Base-by-base conservation (phyloP, 2,888 invertebrate genomes). In the Leptarthrus brevirostris region DNA sequence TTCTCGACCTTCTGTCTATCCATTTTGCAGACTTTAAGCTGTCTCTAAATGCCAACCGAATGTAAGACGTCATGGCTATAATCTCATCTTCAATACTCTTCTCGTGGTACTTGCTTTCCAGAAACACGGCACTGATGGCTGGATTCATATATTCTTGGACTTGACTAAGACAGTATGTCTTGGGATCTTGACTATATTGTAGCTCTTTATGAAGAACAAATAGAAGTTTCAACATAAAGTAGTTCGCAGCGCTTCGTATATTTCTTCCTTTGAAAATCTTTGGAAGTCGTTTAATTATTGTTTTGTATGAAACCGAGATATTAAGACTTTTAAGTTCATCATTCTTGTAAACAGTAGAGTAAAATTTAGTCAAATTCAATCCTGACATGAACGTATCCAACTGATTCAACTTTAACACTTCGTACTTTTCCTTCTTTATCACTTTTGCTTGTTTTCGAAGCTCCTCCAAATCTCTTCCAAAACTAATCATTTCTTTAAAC, bases 191-290 rank as follows among this genome's bases (percentile, higher is more conserved):
- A 12, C 14, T 8, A 2, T 6, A 6, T 24, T 71, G 12, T 8
- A 53, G 22, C 22, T 71, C 71, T 34, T 53, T 40, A 54, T 71
- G 71, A n/a, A 71, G 30, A n/a, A 40, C 26, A 24, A 36, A 54
- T 5, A 71, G n/a, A 2, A 54, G 34, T 16, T 54, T 54, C n/a
- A 71, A 24, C 22, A 71, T 54, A 4, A 54, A 22, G n/a, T 71
- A 71, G 22, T 54, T 71, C 2, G 54, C 18, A 20, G 36, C 14
- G 2, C n/a, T 36, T 22, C 20, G 22, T 14, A 20, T 54, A 22
- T 71, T 22, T 22, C 20, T 49, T 16, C 6, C 18, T 4, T 34
- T 12, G 5, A 69, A 34, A 20, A 69, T 24, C 14, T 30, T n/a
- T 4, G 20, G 30, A 5, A 69, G 30, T 1, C 16, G 12, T 12